Conservation (phyloP, 2,888 invertebrate species). For the Xestia ashworthii region DNA sequence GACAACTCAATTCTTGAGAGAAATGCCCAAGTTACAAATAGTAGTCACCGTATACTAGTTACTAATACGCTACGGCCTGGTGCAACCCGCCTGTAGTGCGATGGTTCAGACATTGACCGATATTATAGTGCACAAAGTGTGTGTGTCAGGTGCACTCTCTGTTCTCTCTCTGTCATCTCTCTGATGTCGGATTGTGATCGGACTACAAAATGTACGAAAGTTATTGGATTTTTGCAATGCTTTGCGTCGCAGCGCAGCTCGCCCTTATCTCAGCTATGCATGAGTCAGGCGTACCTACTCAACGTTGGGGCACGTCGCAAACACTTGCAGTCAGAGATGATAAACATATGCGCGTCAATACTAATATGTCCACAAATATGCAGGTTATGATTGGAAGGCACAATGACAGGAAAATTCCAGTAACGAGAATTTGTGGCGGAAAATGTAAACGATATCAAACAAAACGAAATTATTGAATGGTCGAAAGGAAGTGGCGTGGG, state of each 20-base stretch:
- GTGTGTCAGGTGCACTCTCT: not conserved
- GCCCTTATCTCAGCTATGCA: not conserved
- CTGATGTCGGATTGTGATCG: not conserved
- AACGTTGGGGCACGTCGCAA: constrained; percentile 32
- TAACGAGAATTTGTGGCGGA: constrained; percentile 13
- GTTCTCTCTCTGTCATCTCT: not conserved
- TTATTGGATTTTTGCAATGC: not conserved
- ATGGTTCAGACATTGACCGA: not conserved
- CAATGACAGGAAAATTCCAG: constrained; percentile 53
- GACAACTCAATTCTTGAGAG: not conserved
- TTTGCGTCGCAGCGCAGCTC: not conserved
- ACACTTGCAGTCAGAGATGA: constrained; percentile 31
- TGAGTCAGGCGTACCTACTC: constrained; percentile 44
- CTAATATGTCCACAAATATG: constrained; percentile 36
- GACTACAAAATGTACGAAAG: not conserved
- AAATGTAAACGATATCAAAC: constrained; percentile 16
- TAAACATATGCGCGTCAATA: constrained; percentile 37
- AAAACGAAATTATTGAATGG: constrained; percentile 5
- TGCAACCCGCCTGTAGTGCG: not conserved
- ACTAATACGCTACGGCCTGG: not conserved
- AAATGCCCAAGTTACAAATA: too few relatives aligned
- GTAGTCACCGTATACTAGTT: not conserved
- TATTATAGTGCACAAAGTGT: not conserved
- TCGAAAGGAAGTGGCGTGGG: not conserved
- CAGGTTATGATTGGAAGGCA: constrained; percentile 20